These are phyloP conservation scores for Cryptocephalus primarius DNA, from an alignment of 2,888 invertebrate genomes.

Conservation along the genomic window DNA sequence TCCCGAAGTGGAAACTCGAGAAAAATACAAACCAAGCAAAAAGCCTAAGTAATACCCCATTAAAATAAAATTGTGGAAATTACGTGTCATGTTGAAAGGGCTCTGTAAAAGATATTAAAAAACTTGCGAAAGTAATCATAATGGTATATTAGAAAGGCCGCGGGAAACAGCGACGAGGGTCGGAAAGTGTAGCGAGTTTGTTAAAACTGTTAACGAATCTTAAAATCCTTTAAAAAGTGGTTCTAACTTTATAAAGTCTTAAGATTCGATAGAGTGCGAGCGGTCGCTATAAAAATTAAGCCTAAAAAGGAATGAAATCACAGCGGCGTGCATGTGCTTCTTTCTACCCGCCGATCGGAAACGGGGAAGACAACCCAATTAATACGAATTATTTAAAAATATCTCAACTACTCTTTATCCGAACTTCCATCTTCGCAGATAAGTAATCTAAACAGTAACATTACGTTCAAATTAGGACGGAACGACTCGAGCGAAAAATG, in stretches of 20 bases:
- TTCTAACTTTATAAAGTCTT: constrained; percentile 33
- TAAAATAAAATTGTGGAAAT: constrained; percentile 31
- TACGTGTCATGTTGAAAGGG: constrained; percentile 31
- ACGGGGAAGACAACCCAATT: too few species aligned
- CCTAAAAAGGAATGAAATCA: constrained; percentile 10
- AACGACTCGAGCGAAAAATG: too few species aligned
- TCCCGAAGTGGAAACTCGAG: too few species aligned
- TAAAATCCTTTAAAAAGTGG: constrained; percentile 38
- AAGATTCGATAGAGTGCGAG: constrained; percentile 28
- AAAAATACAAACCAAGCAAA: constrained; percentile 21
- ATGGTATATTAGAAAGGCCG: constrained; percentile 11
- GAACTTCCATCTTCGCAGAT: too few species aligned
- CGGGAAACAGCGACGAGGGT: constrained; percentile 21
- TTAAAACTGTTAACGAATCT: constrained; percentile 39
- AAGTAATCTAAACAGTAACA: too few species aligned
- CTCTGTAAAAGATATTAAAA: constrained; percentile 33
- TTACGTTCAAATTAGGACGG: too few species aligned
- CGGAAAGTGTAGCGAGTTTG: constrained; percentile 34
- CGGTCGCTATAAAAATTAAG: constrained; percentile 36
- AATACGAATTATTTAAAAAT: too few species aligned
- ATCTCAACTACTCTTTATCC: too few species aligned
- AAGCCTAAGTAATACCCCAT: constrained; percentile 22
- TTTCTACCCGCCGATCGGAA: too few species aligned
- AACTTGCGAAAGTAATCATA: constrained; percentile 35
- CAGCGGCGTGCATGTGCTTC: too few species aligned